These are phyloP conservation scores for Galendromus occidentalis DNA, from an alignment of 1,140 invertebrate genomes.

Conservation along the genomic window DNA sequence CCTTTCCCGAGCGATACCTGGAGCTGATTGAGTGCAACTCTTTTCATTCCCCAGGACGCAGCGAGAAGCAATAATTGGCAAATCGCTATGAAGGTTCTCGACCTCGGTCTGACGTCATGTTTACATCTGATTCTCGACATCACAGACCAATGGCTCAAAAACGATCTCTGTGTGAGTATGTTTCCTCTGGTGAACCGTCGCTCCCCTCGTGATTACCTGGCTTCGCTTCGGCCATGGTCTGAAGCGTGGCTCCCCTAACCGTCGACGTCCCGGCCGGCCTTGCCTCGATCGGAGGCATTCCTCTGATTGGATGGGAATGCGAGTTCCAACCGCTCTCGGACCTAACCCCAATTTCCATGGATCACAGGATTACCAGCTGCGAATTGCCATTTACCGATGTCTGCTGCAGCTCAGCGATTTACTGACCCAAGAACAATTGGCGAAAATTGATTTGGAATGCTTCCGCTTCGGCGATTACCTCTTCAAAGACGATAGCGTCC, in stretches of 20 bases:
- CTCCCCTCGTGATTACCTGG: too few relatives aligned
- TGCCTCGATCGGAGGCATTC: too few relatives aligned
- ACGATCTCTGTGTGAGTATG: not conserved
- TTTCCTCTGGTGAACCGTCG: too few relatives aligned
- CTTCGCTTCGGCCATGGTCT: too few relatives aligned
- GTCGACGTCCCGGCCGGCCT: too few relatives aligned
- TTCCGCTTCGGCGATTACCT: conserved; percentile 1
- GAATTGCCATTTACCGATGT: not conserved
- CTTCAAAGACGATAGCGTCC: not conserved
- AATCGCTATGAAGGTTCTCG: not conserved
- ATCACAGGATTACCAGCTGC: conserved; percentile 9
- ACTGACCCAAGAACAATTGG: not conserved
- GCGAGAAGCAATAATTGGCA: not conserved
- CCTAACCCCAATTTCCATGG: too few relatives aligned
- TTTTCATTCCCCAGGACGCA: too few relatives aligned
- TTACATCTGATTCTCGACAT: not conserved
- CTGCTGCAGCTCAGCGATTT: not conserved
- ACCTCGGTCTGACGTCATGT: not conserved
- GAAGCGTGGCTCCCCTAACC: too few relatives aligned
- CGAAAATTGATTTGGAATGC: not conserved
- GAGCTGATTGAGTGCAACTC: too few relatives aligned
- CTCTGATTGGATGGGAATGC: too few relatives aligned
- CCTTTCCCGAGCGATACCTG: too few relatives aligned
- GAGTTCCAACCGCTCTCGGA: too few relatives aligned
- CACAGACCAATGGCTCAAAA: conserved; percentile 4